A percentile compares a stretch with the other conserved stretches of the same genome.
Conservation (phyloP, 2,113 vertebrate species). For the Channa argus region DNA sequence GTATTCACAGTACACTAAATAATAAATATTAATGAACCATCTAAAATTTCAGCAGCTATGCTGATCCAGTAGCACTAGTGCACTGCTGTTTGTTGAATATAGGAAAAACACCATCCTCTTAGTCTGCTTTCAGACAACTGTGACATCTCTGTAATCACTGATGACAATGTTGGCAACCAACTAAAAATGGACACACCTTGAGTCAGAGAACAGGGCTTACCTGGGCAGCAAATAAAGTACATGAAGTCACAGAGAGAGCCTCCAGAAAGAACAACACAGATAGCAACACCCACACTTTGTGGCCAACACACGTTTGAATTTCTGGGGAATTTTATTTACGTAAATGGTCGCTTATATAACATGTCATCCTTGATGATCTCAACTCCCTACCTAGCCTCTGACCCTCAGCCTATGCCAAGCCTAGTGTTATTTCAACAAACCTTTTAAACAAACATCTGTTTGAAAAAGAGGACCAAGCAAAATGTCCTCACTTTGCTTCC, state of each 20-base stretch:
- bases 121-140: constrained; percentile 3
- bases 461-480: background rate
- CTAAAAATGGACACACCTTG: constrained; percentile 17
- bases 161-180: constrained; percentile 2
- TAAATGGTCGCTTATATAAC: no score
- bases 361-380: constrained; percentile 3
- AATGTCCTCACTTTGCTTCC: background rate
- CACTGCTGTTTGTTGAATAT: no score
- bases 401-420: no score
- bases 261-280: constrained; percentile 3
- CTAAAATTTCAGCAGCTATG: no score
- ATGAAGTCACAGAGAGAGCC: constrained; percentile 36
- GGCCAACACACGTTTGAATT: background rate
- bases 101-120: no score
- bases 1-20: no score
- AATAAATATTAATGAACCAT: no score
- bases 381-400: background rate
- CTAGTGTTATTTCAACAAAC: no score
- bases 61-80: no score
- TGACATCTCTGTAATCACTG: background rate
- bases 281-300: background rate
- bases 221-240: background rate
- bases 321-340: background rate
- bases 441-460: background rate
- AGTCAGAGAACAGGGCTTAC: constrained; percentile 46